These are phyloP conservation scores for Bovichtus diacanthus DNA, from an alignment of 2,797 vertebrate genomes.

Conservation along the genomic window DNA sequence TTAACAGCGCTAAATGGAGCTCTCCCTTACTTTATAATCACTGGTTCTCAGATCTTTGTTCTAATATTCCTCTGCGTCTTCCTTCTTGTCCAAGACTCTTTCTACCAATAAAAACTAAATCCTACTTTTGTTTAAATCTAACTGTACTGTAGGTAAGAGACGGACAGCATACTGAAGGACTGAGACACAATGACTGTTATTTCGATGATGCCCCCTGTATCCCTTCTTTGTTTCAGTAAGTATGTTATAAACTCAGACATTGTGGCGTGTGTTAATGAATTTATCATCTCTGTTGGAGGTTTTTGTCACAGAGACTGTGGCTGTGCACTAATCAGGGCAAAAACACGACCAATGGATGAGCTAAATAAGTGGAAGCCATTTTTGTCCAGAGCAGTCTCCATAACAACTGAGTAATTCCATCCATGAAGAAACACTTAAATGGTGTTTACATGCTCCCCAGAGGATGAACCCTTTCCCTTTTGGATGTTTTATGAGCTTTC, in stretches of 20 bases:
- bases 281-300: constrained; percentile 3
- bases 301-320: not conserved
- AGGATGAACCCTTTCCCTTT: not conserved
- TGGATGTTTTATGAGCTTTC: not conserved
- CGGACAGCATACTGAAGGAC: not conserved
- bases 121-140: not conserved
- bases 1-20: not conserved
- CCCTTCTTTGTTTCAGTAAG: not conserved
- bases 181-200: not conserved
- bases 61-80: not conserved
- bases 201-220: not conserved
- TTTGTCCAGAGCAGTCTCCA: constrained; percentile 30
- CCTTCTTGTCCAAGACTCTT: not conserved
- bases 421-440: not conserved
- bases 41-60: constrained; percentile 4
- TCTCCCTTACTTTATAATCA: not conserved
- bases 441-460: not conserved
- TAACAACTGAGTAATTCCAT: constrained; percentile 22
- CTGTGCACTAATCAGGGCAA: constrained; percentile 7
- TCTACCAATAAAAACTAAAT: not conserved
- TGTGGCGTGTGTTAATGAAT: constrained; percentile 1
- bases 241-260: not conserved
- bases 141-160: not conserved
- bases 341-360: constrained; percentile 12
- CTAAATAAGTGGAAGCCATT: not conserved